Evolutionary conservation across 2,888 invertebrate species (phyloP), one percentile per base, ranked within the genome.

Genomic region (Neoaliturus tenellus): DNA sequence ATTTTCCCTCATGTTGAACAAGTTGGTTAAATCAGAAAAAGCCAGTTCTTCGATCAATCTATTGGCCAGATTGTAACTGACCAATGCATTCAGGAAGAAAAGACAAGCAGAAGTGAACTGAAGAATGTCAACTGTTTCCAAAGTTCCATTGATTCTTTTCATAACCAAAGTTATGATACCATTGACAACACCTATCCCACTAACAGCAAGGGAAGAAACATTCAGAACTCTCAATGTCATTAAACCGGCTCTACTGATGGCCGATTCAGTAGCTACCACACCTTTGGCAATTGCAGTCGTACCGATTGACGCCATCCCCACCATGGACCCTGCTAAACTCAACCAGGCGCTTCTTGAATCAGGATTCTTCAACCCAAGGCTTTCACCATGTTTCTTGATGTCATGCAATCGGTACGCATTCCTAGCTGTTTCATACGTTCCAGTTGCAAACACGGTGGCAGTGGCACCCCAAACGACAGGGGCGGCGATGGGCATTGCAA

Each of bases 311-410:
- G 84, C 84, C 28, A 84, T 73, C 3, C 84, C 84, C 2, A 81
- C 84, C 31, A 75, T 44, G 3, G 84, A 81, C 20, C 80, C 81
- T 17, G 81, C 75, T n/a, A 84, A 28, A 81, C 75, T 80, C 44
- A 84, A 58, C 84, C 84, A 84, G 1, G 81, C 84, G 33, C 81
- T 81, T 33, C 84, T 71, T 14, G 84, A 84, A n/a, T 84, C 81
- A 17, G 84, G 58, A 62, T 84, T 84, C 48, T 81, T 81, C 25
- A 84, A 41, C 23, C 84, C 71, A 8, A 84, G 58, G 31, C 84
- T 84, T 48, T 81, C 84, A 25, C 71, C 31, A 23, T 84, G 84
- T 23, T 62, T 35, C 58, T 81, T 81, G 12, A 84, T 84, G 81
- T 84, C 84, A 55, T 80, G 62, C 10, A 84, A n/a, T 14, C 62